phyloP scores from a whole-genome alignment of 2,888 invertebrate genomes.

The Epinotia bilunana region DNA sequence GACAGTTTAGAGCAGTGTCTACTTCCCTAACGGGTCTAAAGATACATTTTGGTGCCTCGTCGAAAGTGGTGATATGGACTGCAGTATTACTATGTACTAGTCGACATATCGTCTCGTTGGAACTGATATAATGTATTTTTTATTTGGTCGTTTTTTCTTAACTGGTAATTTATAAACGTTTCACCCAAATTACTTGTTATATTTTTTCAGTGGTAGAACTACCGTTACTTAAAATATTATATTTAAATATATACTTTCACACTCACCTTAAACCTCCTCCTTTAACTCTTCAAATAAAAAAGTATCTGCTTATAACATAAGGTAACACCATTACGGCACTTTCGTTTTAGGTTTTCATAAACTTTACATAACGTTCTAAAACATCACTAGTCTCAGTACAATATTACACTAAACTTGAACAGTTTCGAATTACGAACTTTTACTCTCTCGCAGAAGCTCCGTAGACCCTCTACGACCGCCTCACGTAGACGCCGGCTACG shows the following conservation, averaged over 20 bases:
- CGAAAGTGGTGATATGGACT: too few relatives aligned
- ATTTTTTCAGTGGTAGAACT: too few relatives aligned
- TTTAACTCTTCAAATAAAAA: slow-evolving; percentile 5
- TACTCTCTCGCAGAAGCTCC: not conserved
- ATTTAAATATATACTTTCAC: not conserved
- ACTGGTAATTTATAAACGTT: too few relatives aligned
- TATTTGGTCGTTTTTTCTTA: too few relatives aligned
- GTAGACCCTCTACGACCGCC: slow-evolving; percentile 38
- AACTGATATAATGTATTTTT: too few relatives aligned
- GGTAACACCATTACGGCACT: slow-evolving; percentile 13
- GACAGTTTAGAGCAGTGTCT: too few relatives aligned
- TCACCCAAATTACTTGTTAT: too few relatives aligned
- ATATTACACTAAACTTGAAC: slow-evolving; percentile 16
- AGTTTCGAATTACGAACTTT: slow-evolving; percentile 35
- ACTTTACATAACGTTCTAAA: not conserved
- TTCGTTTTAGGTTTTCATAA: not conserved
- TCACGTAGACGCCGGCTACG: slow-evolving; percentile 42
- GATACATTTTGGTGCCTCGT: too few relatives aligned
- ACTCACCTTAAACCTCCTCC: slow-evolving; percentile 11
- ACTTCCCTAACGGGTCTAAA: too few relatives aligned
- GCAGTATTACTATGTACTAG: too few relatives aligned
- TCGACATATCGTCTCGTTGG: too few relatives aligned
- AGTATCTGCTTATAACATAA: slow-evolving; percentile 9
- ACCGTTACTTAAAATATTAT: not conserved
- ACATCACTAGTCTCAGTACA: slow-evolving; percentile 27